phyloP scores from a whole-genome alignment of 2,797 vertebrate species.

The Geotrypetes seraphini region DNA sequence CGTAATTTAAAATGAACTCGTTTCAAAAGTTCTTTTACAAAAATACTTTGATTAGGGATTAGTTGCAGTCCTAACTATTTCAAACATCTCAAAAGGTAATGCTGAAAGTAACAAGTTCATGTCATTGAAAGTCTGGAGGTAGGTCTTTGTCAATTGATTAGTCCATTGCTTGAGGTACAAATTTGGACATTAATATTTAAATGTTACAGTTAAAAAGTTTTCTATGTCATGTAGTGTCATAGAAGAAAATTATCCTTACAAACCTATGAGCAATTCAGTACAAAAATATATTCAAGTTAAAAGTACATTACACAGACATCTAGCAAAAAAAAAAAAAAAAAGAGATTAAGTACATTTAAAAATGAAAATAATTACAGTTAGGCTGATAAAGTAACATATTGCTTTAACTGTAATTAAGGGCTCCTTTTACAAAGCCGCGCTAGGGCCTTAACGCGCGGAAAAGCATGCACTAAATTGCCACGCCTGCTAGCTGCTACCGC shows the following conservation, averaged over 20 bases:
- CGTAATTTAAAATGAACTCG: slow-evolving; percentile 59
- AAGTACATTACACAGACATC: slow-evolving; percentile 71
- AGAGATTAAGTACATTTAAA: slow-evolving; percentile 56
- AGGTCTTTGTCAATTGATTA: slow-evolving; percentile 79
- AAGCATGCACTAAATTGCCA: too few species aligned
- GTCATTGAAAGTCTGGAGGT: slow-evolving; percentile 84
- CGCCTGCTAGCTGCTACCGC: too few species aligned
- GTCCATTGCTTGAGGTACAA: slow-evolving; percentile 84
- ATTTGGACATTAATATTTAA: slow-evolving; percentile 71
- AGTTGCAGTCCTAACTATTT: slow-evolving; percentile 71
- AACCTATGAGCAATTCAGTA: slow-evolving; percentile 76
- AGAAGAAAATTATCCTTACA: slow-evolving; percentile 67
- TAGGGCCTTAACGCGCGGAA: too few species aligned
- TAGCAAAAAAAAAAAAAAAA: slow-evolving; percentile 64
- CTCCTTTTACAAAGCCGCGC: too few species aligned
- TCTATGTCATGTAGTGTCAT: slow-evolving; percentile 61
- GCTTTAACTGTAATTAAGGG: slow-evolving; percentile 65
- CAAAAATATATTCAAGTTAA: slow-evolving; percentile 91
- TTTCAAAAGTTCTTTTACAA: slow-evolving; percentile 59
- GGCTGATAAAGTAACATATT: slow-evolving; percentile 49
- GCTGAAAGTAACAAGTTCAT: slow-evolving; percentile 61
- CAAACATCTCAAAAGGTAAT: slow-evolving; percentile 49
- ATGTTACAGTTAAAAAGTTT: slow-evolving; percentile 58
- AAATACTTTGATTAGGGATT: slow-evolving; percentile 64
- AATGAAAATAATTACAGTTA: slow-evolving; percentile 52